Conservation (phyloP, 2,888 invertebrate species). For the Drosophila birchii region DNA sequence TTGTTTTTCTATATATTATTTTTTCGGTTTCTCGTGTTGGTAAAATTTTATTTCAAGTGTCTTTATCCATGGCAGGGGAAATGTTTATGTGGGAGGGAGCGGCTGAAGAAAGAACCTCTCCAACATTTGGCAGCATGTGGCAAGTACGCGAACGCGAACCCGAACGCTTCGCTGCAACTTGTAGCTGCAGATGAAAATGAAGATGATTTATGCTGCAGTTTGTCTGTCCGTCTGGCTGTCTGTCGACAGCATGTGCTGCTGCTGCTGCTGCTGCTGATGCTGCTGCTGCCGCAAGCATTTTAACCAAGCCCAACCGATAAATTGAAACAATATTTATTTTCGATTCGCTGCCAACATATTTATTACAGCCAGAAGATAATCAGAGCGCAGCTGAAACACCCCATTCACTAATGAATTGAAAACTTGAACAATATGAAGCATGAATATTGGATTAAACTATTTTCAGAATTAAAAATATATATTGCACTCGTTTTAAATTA, state of each 20-base stretch:
- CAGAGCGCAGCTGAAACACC: slow-evolving; percentile 22
- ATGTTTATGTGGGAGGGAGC: slow-evolving; percentile 50
- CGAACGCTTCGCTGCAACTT: slow-evolving; percentile 72
- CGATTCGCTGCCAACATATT: slow-evolving; percentile 71
- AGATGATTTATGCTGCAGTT: slow-evolving; percentile 74
- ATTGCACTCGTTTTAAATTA: background rate
- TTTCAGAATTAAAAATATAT: background rate
- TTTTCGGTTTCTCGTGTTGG: background rate
- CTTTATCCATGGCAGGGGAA: slow-evolving; percentile 29
- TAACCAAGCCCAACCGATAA: slow-evolving; percentile 58
- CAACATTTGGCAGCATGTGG: slow-evolving; percentile 80
- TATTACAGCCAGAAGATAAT: slow-evolving; percentile 52
- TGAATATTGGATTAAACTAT: background rate
- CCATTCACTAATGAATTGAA: slow-evolving; percentile 34
- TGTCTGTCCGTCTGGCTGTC: slow-evolving; percentile 40
- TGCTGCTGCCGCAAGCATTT: slow-evolving; percentile 38
- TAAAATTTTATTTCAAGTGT: slow-evolving; percentile 1
- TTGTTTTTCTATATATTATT: background rate
- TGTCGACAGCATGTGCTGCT: slow-evolving; percentile 56
- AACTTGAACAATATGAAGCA: background rate
- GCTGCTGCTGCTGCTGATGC: background rate
- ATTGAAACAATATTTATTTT: slow-evolving; percentile 70
- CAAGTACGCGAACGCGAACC: slow-evolving; percentile 70
- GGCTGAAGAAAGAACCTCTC: slow-evolving; percentile 38
- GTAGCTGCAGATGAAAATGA: slow-evolving; percentile 67